Conservation (phyloP, 1,140 invertebrate species). For the Zaprionus tsacasi region DNA sequence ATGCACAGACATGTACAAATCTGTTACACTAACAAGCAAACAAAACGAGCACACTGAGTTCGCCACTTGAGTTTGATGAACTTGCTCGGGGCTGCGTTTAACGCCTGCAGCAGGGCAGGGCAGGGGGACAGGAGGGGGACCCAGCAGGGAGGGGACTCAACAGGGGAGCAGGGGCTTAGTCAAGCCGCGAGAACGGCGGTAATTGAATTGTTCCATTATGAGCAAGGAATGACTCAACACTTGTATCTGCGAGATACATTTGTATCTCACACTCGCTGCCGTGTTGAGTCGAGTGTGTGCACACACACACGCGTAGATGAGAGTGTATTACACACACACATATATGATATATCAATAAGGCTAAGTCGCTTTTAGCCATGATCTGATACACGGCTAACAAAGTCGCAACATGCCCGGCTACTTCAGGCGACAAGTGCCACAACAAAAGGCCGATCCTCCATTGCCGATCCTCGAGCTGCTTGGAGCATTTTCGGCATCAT, state of each 20-base stretch:
- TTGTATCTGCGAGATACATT: conserved; percentile 55
- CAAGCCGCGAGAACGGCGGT: conserved; percentile 30
- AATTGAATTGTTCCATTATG: conserved; percentile 80
- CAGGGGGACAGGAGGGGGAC: not conserved
- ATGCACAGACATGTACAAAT: conserved; percentile 53
- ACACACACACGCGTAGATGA: not conserved
- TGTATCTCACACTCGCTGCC: conserved; percentile 40
- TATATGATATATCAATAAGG: conserved; percentile 64
- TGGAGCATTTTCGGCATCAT: conserved; percentile 37
- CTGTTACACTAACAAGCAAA: conserved; percentile 74
- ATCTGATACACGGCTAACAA: conserved; percentile 32
- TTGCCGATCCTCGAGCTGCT: conserved; percentile 8
- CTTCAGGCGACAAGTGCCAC: conserved; percentile 72
- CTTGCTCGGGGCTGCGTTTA: conserved; percentile 30
- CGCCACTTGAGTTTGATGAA: conserved; percentile 71
- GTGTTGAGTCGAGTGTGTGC: conserved; percentile 18
- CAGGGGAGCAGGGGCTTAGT: not conserved
- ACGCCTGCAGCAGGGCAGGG: conserved; percentile 3
- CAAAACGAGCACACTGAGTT: conserved; percentile 42
- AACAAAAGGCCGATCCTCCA: conserved; percentile 45
- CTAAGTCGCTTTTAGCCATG: conserved; percentile 43
- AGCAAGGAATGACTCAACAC: conserved; percentile 67
- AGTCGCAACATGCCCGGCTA: conserved; percentile 39
- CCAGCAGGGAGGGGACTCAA: not conserved
- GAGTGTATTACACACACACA: not conserved